A percentile compares a stretch with the other conserved stretches of the same genome.
Conservation (phyloP, 2,888 invertebrate species). For the Nyleta sp. region DNA sequence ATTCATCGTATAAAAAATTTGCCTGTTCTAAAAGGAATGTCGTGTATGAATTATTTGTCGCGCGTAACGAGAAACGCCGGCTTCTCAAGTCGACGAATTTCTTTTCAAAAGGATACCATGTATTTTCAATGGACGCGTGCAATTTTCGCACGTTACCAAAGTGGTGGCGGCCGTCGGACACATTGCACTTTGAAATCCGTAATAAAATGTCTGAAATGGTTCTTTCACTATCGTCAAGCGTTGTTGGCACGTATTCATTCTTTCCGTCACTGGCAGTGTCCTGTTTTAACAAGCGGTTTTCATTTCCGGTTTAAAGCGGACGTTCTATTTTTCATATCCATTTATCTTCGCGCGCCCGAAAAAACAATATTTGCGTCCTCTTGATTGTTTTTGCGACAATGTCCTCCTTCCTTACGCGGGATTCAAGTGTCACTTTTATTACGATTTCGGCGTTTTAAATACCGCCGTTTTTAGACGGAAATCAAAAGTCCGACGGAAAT, state of each 20-base stretch:
- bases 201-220: conserved; percentile 60
- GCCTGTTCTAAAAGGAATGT: conserved; percentile 35
- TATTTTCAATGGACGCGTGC: conserved; percentile 45
- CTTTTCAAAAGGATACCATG: conserved; percentile 35
- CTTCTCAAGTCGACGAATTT: conserved; percentile 40
- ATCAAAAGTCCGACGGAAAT: too few species aligned
- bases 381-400: too few species aligned
- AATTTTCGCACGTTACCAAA: conserved; percentile 47
- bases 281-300: conserved; percentile 63
- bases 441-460: too few species aligned
- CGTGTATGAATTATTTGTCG: conserved; percentile 46
- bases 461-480: too few species aligned
- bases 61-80: conserved; percentile 28
- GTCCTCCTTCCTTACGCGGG: too few species aligned
- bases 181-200: conserved; percentile 51
- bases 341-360: too few species aligned
- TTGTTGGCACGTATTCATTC: conserved; percentile 57
- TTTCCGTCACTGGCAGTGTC: conserved; percentile 46
- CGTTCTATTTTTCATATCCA: conserved; percentile 56
- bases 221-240: conserved; percentile 46
- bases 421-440: too few species aligned
- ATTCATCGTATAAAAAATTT: conserved; percentile 13
- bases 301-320: conserved; percentile 59
- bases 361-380: too few species aligned
- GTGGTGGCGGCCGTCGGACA: conserved; percentile 37